Evolutionary conservation across 1,140 invertebrate genomes (phyloP).

Genomic region (Philotrypesis tridentata): DNA sequence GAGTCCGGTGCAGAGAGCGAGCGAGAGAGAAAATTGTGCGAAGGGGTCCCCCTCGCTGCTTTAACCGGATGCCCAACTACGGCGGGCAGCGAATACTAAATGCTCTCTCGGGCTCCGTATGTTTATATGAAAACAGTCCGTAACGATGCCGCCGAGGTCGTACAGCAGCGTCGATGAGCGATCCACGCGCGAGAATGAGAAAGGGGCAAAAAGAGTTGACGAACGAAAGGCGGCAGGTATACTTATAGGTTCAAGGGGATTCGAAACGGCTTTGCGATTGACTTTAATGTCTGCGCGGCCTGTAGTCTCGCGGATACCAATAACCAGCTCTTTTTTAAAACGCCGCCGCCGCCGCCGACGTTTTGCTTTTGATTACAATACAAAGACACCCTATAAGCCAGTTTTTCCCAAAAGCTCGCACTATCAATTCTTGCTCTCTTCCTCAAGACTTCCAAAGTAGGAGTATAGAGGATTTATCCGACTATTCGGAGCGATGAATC

Average conservation of each 20-base stretch:
- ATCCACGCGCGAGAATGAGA: slow-evolving; percentile 42
- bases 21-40: slow-evolving; percentile 20
- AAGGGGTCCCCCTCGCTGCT: slow-evolving; percentile 31
- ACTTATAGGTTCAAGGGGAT: slow-evolving; percentile 56
- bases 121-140: slow-evolving; percentile 65
- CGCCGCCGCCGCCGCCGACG: too few relatives aligned
- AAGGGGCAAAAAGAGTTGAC: slow-evolving; percentile 37
- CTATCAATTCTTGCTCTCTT: too few relatives aligned
- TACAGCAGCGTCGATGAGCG: slow-evolving; percentile 52
- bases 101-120: slow-evolving; percentile 58
- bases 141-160: slow-evolving; percentile 58
- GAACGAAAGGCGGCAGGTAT: not conserved
- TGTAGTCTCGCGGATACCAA: not conserved
- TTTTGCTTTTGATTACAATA: slow-evolving; percentile 30
- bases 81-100: slow-evolving; percentile 69
- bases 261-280: slow-evolving; percentile 50
- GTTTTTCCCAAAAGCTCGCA: too few relatives aligned
- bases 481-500: too few relatives aligned
- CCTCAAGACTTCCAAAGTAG: too few relatives aligned
- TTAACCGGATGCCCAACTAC: slow-evolving; percentile 66
- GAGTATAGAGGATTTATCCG: too few relatives aligned
- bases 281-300: slow-evolving; percentile 34
- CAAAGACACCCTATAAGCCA: too few relatives aligned
- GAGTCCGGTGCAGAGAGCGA: slow-evolving; percentile 48
- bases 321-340: not conserved